Evolutionary conservation across 2,888 invertebrate species (phyloP), one percentile per base, ranked within the genome.

Genomic region (Synergus gifuensis): DNA sequence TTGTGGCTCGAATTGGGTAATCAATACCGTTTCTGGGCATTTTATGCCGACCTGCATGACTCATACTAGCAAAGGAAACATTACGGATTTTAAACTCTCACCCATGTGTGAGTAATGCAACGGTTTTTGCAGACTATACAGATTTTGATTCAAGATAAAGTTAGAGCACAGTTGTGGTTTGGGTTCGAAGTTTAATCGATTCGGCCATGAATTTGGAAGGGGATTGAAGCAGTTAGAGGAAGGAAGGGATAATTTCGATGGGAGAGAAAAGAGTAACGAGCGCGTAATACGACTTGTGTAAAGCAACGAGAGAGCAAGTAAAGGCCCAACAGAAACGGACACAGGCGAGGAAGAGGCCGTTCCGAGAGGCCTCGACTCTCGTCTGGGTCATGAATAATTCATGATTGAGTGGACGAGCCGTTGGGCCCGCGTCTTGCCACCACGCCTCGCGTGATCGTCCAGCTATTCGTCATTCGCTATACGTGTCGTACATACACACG

Each of bases 311-410:
- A 78, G 76, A 76, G 81, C 64, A 79, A 80, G 76, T 77, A 77
- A 77, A 80, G 67, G 69, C 77, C 66, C 49, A 76, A 77, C 67
- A 76, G 60, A 76, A 49, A 76, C 54, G 64, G 18, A 40, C 76
- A 73, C 64, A 54, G 79, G 76, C 44, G 63, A 54, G 76, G 63
- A 64, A 58, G 76, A 63, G 64, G 69, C 63, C 79, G 76, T 79
- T 49, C 73, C 78, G 54, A 73, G 73, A 54, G 73, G 73, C 64
- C 69, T 78, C 36, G 60, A 54, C 77, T 54, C 78, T 44, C 82
- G 83, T 76, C 81, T 82, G 80, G 83, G 85, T 86, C 84, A 85
- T 91, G 90, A 90, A 91, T 91, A 89, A 91, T 91, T 91, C 90
- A 91, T 90, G 85, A 83, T 84, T 86, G 85, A 85, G 84, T 83